Evolutionary conservation across 1,140 invertebrate genomes (phyloP).

Genomic region (Varroa destructor): DNA sequence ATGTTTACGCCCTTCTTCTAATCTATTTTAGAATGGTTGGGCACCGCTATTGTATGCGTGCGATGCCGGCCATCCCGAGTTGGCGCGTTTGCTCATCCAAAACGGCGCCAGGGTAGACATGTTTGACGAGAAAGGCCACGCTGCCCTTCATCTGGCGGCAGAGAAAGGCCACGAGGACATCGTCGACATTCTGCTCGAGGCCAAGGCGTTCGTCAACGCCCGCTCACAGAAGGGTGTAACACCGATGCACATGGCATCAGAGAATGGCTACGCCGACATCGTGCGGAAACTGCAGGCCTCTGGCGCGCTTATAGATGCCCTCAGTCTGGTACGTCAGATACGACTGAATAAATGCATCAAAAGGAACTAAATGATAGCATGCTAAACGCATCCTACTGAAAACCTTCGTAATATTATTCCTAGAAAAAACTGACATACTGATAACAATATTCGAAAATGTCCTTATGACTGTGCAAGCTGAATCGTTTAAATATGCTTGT

Average conservation of each 20-base stretch:
- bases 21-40: constrained; percentile 57
- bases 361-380: not conserved
- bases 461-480: too few relatives aligned
- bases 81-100: constrained; percentile 47
- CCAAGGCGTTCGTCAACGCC: constrained; percentile 93
- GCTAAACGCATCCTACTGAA: too few relatives aligned
- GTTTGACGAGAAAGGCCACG: constrained; percentile 79
- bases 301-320: constrained; percentile 80
- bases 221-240: constrained; percentile 63
- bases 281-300: constrained; percentile 72
- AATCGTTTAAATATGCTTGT: too few relatives aligned
- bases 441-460: too few relatives aligned
- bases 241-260: constrained; percentile 59
- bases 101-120: constrained; percentile 90
- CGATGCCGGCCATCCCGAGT: constrained; percentile 48
- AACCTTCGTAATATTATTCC: too few relatives aligned
- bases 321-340: constrained; percentile 55
- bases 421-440: too few relatives aligned
- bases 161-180: constrained; percentile 78
- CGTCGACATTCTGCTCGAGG: constrained; percentile 80
- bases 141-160: constrained; percentile 84
- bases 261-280: constrained; percentile 81
- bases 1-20: not conserved
- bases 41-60: constrained; percentile 83
- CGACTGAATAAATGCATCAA: not conserved